Base-by-base conservation (phyloP, 1,140 invertebrate species). In the Drosophila oshimai region DNA sequence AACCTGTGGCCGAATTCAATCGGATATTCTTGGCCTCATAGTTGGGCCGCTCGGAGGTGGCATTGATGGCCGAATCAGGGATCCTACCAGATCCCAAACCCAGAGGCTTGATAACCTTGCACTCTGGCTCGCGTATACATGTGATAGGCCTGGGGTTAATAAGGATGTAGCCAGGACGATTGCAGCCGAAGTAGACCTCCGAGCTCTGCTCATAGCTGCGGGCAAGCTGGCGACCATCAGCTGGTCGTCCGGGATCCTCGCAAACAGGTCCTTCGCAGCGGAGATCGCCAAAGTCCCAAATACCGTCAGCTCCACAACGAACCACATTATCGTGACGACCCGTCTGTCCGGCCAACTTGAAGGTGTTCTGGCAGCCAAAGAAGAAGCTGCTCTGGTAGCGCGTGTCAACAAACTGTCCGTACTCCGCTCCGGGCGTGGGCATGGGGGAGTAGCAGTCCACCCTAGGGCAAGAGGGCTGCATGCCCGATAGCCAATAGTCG, bases 241-340 rank as follows among this genome's bases (percentile, higher is more conserved):
- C 95, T 1, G 98, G 98, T 75, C 97, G 93, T 2, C 98, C 97
- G 1, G 98, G 98, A 92, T 99, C 98, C 91, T 96, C 95, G 90
- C 98, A 99, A 1, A 98, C 97, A 15, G 97, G 97, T 53, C 97
- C 98, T 93, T 99, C 97, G 89, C 98, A 99, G 41, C 97, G 93
- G 12, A 99, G 92, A 91, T 99, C 97, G 6, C 98, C 98, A 91
- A 99, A 98, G 92, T 99, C 98, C 98, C 98, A 99, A 45, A 97
- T 95, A 5, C 96, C 97, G 89, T 98, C 97, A 2, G 95, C 95
- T 92, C 96, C 95, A 91, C 98, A 99, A 46, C 93, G 94, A 0
- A 99, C 97, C 13, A 98, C 95, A 87, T 98, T 98, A 79, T 99
- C 97, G 73, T 97, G 96, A 73, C 95, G 95, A 28, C 94, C 96